A percentile compares a stretch with the other conserved stretches of the same genome.
phyloP scores from a whole-genome alignment of 2,797 vertebrate species.

The Otolemur crassicaudatus region DNA sequence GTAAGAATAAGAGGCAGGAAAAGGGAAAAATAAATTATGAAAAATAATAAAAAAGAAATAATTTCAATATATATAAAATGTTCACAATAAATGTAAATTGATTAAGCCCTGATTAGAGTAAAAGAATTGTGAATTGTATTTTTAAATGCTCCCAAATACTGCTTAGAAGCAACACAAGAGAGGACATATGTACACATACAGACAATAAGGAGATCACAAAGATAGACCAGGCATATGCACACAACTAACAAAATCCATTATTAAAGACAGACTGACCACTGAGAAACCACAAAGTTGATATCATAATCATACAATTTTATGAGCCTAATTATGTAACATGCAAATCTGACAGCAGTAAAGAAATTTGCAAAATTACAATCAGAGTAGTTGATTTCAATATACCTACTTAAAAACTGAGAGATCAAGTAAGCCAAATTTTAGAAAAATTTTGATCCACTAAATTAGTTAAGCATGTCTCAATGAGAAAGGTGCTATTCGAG shows the following conservation, averaged over 20 bases:
- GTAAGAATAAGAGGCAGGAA: not conserved
- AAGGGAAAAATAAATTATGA: not conserved
- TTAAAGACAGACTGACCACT: not conserved
- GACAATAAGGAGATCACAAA: not conserved
- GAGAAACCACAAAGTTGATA: not conserved
- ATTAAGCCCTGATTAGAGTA: not conserved
- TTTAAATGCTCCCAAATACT: not conserved
- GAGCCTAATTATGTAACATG: not conserved
- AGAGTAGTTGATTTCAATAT: not conserved
- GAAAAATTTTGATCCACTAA: not conserved
- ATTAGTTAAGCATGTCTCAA: not conserved
- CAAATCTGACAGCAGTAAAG: not conserved
- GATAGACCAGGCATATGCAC: not conserved
- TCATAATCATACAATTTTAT: not conserved
- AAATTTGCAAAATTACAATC: not conserved
- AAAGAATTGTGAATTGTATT: not conserved
- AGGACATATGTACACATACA: not conserved
- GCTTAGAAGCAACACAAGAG: not conserved
- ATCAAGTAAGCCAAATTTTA: not conserved
- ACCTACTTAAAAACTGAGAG: not conserved
- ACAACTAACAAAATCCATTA: not conserved
- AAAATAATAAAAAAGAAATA: not conserved
- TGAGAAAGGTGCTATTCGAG: not conserved
- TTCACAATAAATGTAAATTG: not conserved
- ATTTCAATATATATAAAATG: not conserved